Percentiles rank a stretch among this genome's conserved stretches.
Conservation (phyloP, 2,888 invertebrate genomes). For the Troilus luridus region DNA sequence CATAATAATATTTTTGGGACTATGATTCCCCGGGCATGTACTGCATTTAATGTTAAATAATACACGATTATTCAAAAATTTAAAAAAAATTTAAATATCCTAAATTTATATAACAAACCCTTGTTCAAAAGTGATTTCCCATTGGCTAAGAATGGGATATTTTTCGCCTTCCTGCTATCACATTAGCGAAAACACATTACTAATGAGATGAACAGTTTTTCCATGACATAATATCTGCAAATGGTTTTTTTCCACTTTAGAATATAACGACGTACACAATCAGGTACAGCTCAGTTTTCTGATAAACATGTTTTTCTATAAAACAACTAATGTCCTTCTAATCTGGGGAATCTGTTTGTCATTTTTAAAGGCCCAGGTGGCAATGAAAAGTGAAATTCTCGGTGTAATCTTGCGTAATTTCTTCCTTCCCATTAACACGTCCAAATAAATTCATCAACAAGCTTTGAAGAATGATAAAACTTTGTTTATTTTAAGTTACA, state of each 20-base stretch:
- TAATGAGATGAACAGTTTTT: neutral
- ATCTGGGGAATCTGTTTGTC: slow-evolving; percentile 32
- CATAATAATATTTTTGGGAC: too few species aligned
- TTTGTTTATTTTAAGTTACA: too few species aligned
- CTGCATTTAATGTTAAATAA: too few species aligned
- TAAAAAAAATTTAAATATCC: too few species aligned
- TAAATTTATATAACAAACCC: neutral
- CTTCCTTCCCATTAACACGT: neutral
- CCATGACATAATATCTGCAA: slow-evolving; percentile 10
- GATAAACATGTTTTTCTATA: slow-evolving; percentile 47
- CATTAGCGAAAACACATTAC: neutral
- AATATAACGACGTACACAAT: slow-evolving; percentile 5
- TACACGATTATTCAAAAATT: too few species aligned
- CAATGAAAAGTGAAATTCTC: slow-evolving; percentile 5
- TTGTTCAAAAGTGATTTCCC: neutral
- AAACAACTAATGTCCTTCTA: slow-evolving; percentile 20
- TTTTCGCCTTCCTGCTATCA: neutral
- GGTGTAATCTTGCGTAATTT: neutral
- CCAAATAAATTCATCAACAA: neutral
- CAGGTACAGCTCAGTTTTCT: neutral
- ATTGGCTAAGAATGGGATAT: neutral
- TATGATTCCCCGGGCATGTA: too few species aligned
- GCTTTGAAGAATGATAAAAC: neutral
- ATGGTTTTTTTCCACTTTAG: slow-evolving; percentile 38
- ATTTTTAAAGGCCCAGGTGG: neutral